These are phyloP conservation scores for Siniperca obscura DNA, from an alignment of 2,797 vertebrate genomes.

Conservation along the genomic window DNA sequence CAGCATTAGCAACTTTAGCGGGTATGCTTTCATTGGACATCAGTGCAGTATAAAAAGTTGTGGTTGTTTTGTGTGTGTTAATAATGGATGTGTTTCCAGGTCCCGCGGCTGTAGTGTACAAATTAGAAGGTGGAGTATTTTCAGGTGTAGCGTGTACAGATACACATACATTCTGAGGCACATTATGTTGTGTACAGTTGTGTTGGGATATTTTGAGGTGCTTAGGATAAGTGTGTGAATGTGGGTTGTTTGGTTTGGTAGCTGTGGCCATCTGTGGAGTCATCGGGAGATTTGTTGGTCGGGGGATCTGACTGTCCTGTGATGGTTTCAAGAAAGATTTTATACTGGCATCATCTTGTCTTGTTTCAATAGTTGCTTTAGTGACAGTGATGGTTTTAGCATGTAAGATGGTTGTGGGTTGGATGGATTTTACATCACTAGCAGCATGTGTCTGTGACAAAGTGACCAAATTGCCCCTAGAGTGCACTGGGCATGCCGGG, in stretches of 20 bases:
- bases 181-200: slow-evolving; percentile 27
- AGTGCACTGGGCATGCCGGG: slow-evolving; percentile 75
- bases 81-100: slow-evolving; percentile 10
- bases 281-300: slow-evolving; percentile 51
- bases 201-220: slow-evolving; percentile 29
- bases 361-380: slow-evolving; percentile 72
- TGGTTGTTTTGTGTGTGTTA: slow-evolving; percentile 17
- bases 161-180: slow-evolving; percentile 53
- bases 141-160: slow-evolving; percentile 57
- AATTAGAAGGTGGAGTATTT: slow-evolving; percentile 37
- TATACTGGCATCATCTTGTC: slow-evolving; percentile 18
- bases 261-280: slow-evolving; percentile 72
- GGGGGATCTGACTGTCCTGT: slow-evolving; percentile 24
- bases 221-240: slow-evolving; percentile 49
- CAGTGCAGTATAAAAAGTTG: background rate
- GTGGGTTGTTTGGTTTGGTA: slow-evolving; percentile 66
- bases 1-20: slow-evolving; percentile 8
- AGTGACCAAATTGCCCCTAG: slow-evolving; percentile 48
- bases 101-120: slow-evolving; percentile 19
- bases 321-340: background rate
- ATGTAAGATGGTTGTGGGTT: slow-evolving; percentile 46
- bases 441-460: slow-evolving; percentile 33
- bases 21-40: slow-evolving; percentile 15
- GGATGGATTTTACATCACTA: slow-evolving; percentile 19
- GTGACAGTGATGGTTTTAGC: slow-evolving; percentile 70